phyloP scores from a whole-genome alignment of 2,888 invertebrate genomes.

The Stenoptilia bipunctidactyla region DNA sequence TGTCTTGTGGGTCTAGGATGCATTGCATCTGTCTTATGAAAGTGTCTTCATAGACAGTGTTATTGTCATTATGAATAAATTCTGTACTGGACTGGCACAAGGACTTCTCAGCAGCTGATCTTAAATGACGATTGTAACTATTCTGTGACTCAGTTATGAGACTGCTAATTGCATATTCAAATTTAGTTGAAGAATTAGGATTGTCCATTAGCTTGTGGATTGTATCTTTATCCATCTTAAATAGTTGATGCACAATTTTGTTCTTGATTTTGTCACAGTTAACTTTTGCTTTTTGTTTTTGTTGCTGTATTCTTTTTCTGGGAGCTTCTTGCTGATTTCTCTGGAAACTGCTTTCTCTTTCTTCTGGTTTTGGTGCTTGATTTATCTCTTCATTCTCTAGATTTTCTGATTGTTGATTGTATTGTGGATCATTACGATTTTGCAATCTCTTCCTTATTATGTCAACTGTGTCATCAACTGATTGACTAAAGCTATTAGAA shows the following conservation, averaged over 20 bases:
- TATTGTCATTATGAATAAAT: conserved; percentile 73
- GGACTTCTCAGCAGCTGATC: conserved; percentile 61
- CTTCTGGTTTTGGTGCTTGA: conserved; percentile 20
- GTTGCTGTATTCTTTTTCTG: conserved; percentile 23
- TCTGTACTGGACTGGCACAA: conserved; percentile 43
- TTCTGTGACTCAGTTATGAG: conserved; percentile 63
- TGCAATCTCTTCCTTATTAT: conserved; percentile 45
- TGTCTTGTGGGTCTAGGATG: conserved; percentile 70
- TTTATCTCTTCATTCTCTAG: conserved; percentile 21
- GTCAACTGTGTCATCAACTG: conserved; percentile 59
- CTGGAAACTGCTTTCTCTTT: conserved; percentile 24
- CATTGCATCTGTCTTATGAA: conserved; percentile 79
- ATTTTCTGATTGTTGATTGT: too few species aligned
- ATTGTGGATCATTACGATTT: conserved; percentile 34
- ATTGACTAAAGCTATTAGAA: conserved; percentile 48
- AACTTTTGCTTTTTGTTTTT: conserved; percentile 28
- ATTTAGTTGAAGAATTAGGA: conserved; percentile 61
- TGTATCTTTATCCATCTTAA: conserved; percentile 63
- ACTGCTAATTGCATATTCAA: conserved; percentile 63
- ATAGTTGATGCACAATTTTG: conserved; percentile 60
- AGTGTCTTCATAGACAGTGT: conserved; percentile 78
- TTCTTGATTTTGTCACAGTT: conserved; percentile 58
- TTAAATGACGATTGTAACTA: conserved; percentile 51
- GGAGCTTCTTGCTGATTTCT: too few species aligned
- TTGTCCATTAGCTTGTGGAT: conserved; percentile 62